Evolutionary conservation across 2,888 invertebrate species (phyloP).

Genomic region (Kryphioiulus occultus): DNA sequence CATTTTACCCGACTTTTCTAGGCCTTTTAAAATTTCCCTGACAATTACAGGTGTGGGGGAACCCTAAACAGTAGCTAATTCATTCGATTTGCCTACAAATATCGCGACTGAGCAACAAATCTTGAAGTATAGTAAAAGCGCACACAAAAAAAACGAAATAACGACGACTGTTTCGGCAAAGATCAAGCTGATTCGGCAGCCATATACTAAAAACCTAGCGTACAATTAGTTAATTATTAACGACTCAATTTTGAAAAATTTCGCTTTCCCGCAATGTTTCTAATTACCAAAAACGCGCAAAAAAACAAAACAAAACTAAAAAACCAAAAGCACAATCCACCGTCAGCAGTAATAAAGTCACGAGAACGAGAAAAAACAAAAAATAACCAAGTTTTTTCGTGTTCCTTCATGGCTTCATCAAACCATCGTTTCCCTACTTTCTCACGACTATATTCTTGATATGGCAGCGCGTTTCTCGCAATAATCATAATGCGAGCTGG

Average conservation of each 20-base stretch:
- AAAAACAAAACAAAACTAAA: no score
- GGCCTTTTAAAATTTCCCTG: no score
- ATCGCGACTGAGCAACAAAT: background rate
- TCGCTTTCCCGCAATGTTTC: background rate
- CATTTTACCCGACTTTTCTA: no score
- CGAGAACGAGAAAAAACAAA: background rate
- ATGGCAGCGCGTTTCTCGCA: background rate
- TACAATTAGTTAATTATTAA: background rate
- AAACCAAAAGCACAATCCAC: no score
- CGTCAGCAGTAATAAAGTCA: background rate
- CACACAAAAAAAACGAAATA: background rate
- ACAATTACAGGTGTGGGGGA: no score
- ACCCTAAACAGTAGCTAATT: background rate
- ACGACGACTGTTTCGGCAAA: background rate
- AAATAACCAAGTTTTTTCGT: background rate
- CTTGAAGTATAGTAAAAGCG: background rate
- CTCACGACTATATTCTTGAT: background rate
- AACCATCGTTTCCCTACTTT: background rate
- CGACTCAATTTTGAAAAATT: background rate
- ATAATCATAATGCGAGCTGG: constrained; percentile 3
- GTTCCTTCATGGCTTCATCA: background rate
- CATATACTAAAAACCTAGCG: background rate
- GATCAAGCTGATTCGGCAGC: background rate
- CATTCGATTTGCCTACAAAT: background rate
- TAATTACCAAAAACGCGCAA: background rate